These are phyloP conservation scores for Xiphydria camelus DNA, from an alignment of 2,888 invertebrate species.

Conservation along the genomic window DNA sequence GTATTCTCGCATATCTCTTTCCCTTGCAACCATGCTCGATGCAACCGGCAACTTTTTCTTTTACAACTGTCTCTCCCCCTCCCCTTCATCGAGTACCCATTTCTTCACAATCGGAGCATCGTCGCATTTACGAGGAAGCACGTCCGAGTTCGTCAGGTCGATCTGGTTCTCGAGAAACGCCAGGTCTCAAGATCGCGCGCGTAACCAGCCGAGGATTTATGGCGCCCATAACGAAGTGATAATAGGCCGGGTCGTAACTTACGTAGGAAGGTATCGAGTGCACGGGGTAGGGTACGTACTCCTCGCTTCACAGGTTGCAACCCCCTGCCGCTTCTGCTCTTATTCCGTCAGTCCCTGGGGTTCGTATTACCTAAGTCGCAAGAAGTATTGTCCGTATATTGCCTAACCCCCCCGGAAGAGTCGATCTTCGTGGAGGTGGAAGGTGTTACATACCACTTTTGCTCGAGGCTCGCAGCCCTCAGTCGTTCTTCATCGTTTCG, in stretches of 20 bases:
- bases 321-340: constrained; percentile 44
- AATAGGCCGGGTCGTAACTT: constrained; percentile 49
- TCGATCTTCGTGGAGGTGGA: constrained; percentile 15
- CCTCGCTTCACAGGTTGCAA: constrained; percentile 44
- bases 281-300: constrained; percentile 32
- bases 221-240: constrained; percentile 53
- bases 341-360: constrained; percentile 35
- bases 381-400: constrained; percentile 25
- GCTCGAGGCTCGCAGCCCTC: constrained; percentile 11
- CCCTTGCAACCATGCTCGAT: too few species aligned
- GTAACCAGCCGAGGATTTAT: constrained; percentile 49
- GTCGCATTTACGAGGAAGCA: too few species aligned
- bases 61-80: too few species aligned
- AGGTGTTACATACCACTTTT: constrained; percentile 12
- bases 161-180: not conserved
- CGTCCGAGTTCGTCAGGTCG: not conserved
- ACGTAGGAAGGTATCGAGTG: constrained; percentile 34
- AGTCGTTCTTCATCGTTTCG: constrained; percentile 20
- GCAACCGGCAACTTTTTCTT: too few species aligned
- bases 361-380: constrained; percentile 26
- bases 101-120: too few species aligned
- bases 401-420: constrained; percentile 14
- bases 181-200: constrained; percentile 19
- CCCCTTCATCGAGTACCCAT: too few species aligned
- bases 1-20: too few species aligned